Evolutionary conservation across 2,888 invertebrate species (phyloP).

Genomic region (Gastrophysa polygoni): DNA sequence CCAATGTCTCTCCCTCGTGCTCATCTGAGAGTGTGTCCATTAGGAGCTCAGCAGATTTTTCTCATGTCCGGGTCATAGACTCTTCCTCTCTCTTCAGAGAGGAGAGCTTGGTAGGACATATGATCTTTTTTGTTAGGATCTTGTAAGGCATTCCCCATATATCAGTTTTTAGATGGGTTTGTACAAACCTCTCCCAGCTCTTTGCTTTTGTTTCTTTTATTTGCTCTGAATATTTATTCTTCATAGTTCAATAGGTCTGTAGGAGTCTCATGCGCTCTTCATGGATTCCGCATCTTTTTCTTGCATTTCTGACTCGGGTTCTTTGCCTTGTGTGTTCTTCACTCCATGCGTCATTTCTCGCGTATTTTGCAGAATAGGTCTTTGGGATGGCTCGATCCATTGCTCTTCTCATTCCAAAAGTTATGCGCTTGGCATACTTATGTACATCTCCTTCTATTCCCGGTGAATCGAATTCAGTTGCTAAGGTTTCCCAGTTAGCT

Average conservation of each 20-base stretch:
- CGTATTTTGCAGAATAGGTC: not conserved
- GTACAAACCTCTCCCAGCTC: slow-evolving; percentile 3
- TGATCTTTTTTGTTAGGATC: not conserved
- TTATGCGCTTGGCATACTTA: not conserved
- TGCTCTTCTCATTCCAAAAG: not conserved
- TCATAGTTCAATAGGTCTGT: not conserved
- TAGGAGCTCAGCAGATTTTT: slow-evolving; percentile 1
- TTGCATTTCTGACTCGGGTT: not conserved
- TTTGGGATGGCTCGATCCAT: not conserved
- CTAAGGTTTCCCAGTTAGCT: not conserved
- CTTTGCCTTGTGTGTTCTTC: not conserved
- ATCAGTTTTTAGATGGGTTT: not conserved
- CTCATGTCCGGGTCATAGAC: slow-evolving; percentile 3
- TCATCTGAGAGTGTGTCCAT: not conserved
- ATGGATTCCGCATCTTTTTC: not conserved
- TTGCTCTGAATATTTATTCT: not conserved
- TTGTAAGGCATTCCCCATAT: slow-evolving; percentile 1
- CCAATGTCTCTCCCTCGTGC: not conserved
- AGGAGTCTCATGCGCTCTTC: not conserved
- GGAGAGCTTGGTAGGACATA: slow-evolving; percentile 3
- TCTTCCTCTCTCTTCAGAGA: slow-evolving; percentile 7
- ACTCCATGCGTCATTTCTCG: not conserved
- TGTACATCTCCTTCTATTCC: not conserved
- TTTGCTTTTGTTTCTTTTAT: slow-evolving; percentile 1
- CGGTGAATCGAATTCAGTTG: not conserved